Evolutionary conservation across 2,113 vertebrate species (phyloP).

Genomic region (Oriolus oriolus): DNA sequence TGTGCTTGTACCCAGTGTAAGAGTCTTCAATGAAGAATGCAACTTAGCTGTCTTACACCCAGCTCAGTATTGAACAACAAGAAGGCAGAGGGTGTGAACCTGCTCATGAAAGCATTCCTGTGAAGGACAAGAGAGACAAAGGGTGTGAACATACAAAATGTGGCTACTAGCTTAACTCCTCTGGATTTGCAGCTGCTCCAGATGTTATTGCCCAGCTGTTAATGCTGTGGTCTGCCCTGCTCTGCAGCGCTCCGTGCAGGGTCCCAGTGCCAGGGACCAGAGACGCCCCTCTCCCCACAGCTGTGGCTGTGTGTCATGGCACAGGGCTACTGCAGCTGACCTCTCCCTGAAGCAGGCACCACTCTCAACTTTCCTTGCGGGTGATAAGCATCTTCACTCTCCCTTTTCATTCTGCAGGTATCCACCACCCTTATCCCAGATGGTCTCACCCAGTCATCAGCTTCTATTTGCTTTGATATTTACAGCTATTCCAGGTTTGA

Average conservation of each 20-base stretch:
- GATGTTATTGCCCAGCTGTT: background rate
- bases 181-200: background rate
- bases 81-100: background rate
- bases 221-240: background rate
- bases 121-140: background rate
- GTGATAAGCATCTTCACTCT: background rate
- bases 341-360: accelerated
- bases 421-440: background rate
- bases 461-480: background rate
- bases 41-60: background rate
- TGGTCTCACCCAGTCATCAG: background rate
- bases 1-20: background rate
- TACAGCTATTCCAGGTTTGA: background rate
- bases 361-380: background rate
- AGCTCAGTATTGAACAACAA: background rate
- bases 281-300: background rate
- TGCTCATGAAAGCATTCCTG: background rate
- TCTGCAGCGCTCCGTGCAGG: accelerated
- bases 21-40: background rate
- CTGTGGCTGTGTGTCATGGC: accelerated
- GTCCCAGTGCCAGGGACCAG: background rate
- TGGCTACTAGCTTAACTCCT: background rate
- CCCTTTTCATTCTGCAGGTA: background rate
- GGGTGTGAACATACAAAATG: background rate
- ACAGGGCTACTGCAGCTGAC: background rate